Base-by-base conservation (phyloP, 1,140 invertebrate genomes). In the Bombus terrestris region DNA sequence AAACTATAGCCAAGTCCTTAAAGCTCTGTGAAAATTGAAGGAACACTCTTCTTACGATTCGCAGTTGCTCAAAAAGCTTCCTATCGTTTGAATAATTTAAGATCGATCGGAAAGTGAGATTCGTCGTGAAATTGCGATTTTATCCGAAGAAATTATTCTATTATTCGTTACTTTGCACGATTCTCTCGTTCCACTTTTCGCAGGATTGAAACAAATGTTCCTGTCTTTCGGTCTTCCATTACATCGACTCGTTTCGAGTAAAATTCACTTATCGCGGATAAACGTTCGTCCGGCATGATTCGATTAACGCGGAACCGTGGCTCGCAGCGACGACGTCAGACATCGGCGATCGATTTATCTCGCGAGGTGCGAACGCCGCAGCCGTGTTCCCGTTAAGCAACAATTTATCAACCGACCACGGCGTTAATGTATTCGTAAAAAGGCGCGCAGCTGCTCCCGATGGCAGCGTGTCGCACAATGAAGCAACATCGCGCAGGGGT, bases 401-500 rank as follows among this genome's bases (percentile, higher is more conserved):
- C 88, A 75, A 89, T 89, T 89, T 89, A 89, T 89, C 88, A 89
- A 89, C 47, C 76, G 35, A 59, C 59, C 83, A 41, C 37, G 47
- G 85, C 88, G 85, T 89, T 89, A 89, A 89, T 89, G 78, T 89
- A 89, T 89, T 89, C 88, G 88, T 71, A 88, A 89, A 89, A 88
- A 84, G 47, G 83, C 72, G 57, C 71, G 88, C 88, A 89, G 88
- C 88, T 89, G 84, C 79, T 57, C 9, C 32, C 39, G 43, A 47
- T 12, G 22, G 39, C 64, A 18, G 18, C 71, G 57, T 41, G 64
- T 59, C 57, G n/a, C 62, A 32, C 62, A n/a, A 15, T 32, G 62
- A 32, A 32, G 2, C 62, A 66, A 66, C 62, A 66, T 35, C n/a
- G 64, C 32, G 78, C 78, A 78, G 47, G 41, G 75, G 81, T 89